A percentile compares a stretch with the other conserved stretches of the same genome.
Conservation (phyloP, 2,797 vertebrate genomes). For the Eulemur mongoz region DNA sequence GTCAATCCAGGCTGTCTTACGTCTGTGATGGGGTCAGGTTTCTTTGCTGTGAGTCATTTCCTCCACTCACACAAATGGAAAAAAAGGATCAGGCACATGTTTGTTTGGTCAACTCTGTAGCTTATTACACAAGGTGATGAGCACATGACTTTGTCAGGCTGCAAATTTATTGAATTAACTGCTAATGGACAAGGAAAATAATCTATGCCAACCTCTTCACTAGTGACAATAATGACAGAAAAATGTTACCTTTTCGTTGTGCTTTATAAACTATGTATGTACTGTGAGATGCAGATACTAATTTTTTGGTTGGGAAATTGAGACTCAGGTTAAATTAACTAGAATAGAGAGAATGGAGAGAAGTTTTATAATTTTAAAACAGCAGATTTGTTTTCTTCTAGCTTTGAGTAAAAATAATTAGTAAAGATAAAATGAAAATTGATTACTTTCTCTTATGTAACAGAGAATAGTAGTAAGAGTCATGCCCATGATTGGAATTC, state of each 20-base stretch:
- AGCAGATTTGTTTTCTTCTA: background rate
- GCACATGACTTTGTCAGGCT: background rate
- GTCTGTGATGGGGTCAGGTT: constrained; percentile 16
- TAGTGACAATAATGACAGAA: background rate
- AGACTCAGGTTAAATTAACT: background rate
- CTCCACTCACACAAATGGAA: background rate
- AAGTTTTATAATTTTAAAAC: constrained; percentile 11
- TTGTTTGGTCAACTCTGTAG: background rate
- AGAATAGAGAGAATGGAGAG: background rate
- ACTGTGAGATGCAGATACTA: background rate
- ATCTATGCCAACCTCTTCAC: background rate
- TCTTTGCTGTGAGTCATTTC: constrained; percentile 28
- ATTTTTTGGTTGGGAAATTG: background rate
- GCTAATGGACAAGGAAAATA: background rate
- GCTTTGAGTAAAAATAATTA: background rate
- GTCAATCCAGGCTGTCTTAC: background rate
- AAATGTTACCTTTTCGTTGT: background rate
- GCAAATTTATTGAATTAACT: background rate
- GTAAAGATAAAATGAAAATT: background rate
- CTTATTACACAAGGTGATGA: background rate
- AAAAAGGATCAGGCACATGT: background rate
- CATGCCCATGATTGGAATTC: background rate
- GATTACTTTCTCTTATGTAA: background rate
- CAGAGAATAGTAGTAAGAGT: background rate
- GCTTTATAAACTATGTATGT: background rate